Evolutionary conservation across 2,113 vertebrate genomes (phyloP), one percentile per base, ranked within the genome.

Genomic region (Scartelaos histophorus): DNA sequence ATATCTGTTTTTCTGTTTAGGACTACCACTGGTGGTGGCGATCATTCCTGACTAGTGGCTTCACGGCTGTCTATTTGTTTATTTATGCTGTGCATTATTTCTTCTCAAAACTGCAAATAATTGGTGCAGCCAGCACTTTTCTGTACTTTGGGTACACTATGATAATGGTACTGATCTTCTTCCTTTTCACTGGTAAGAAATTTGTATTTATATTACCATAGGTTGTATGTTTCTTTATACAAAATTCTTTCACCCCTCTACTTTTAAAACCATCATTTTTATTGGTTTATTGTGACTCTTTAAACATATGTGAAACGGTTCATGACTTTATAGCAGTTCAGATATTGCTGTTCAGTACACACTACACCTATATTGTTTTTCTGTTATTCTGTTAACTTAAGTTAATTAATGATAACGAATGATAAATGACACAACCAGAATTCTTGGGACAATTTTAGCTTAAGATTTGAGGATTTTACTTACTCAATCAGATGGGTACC

Each of bases 11-110:
- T 19, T 57, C 3, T 69, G 19, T 86, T 29, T 80, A 99, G 98
- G 97, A 99, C 87, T 99, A 99, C 76, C 96, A 99, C 72, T 99
- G 98, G 98, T 97, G 98, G 86, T 99, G 98, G 98, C 95, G 98
- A 29, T 98, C 98, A 1, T 99, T 99, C 92, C 95, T 99, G 73
- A 99, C 98, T 49, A 99, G 97, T 17, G 96, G 97, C 76, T 99
- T 99, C 86, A 99, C 98, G 13, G 97, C 98, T 3, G 95, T 96
- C 46, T 99, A 99, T 79, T 95, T 99, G 82, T 93, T 98, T 61
- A 92, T 98, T 86, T 99, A 99, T 15, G 93, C 94, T 1, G 85
- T 94, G 46, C 94, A 95, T 76, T 95, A 95, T 83, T 95, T 95
- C 84, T 93, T 93, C 83, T 94, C 94, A 17, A 94, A 95, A 78